Base-by-base conservation (phyloP, 2,113 vertebrate genomes). In the Malurus elegans region DNA sequence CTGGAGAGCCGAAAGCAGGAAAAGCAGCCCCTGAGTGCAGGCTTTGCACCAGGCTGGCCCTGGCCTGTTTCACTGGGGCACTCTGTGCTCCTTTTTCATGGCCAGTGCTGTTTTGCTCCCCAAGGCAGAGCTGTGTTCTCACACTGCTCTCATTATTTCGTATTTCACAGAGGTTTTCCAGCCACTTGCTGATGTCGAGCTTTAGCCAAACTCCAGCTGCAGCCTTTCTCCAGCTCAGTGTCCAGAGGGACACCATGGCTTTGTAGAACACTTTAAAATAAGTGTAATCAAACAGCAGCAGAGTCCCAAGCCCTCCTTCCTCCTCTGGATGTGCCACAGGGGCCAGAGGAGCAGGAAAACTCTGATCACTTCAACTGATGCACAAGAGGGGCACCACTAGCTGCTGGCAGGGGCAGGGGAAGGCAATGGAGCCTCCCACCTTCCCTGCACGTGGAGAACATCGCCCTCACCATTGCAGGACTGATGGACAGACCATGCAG, bases 101-200 rank as follows among this genome's bases (percentile, higher is more conserved):
- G 47, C 26, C 6, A 2, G 4, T 48, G 9, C 50, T 40, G 18
- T n/a, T 60, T 18, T 1, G 0, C 32, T 32, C 7, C 18, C 40
- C 56, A 42, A 73, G 23, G 65, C 78, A 74, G 51, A 70, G 34
- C 29, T 70, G 40, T 19, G 36, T 54, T 69, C 45, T 70, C 16
- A 44, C 2, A 1, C 15, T 16, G 29, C 47, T 62, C 19, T 74
- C 28, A 12, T 8, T 15, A 36, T 8, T 64, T 50, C 15, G 1
- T 10, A 14, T 28, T 53, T 45, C 21, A 0, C 45, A 61, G 61
- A 50, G 72, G 36, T 54, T 40, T 87, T 83, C 40, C 38, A 75
- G 51, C 28, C 40, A 34, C 56, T 57, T 53, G 36, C 42, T 69
- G 18, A 70, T 47, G 15, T n/a, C 42, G 85, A 62, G 31, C 38